Percentiles rank a stretch among this genome's conserved stretches.
These are phyloP conservation scores for Platycheirus albimanus DNA, from an alignment of 2,888 invertebrate genomes.

Conservation along the genomic window DNA sequence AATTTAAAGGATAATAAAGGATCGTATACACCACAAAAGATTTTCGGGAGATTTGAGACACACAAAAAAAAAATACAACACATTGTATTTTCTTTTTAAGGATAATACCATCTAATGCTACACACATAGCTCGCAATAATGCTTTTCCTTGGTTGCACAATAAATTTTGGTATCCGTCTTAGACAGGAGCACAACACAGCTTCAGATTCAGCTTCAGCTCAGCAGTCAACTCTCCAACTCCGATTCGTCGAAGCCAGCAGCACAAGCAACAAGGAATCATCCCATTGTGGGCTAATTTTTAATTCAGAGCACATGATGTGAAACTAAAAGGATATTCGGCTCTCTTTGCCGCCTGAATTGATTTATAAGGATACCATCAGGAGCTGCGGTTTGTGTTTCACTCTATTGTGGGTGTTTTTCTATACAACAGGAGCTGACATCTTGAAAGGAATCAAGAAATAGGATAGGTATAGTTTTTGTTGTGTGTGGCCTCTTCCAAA, in stretches of 20 bases:
- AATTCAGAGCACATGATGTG: slow-evolving; percentile 74
- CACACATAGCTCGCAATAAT: slow-evolving; percentile 26
- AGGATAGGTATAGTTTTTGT: slow-evolving; percentile 6
- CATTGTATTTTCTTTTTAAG: slow-evolving; percentile 61
- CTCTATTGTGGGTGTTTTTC: slow-evolving; percentile 39
- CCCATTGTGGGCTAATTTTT: slow-evolving; percentile 73
- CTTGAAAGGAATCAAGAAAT: slow-evolving; percentile 48
- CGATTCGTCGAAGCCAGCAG: slow-evolving; percentile 19
- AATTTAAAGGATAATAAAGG: slow-evolving; percentile 71
- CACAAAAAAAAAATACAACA: slow-evolving; percentile 19
- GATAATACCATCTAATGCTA: slow-evolving; percentile 55
- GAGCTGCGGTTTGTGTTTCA: slow-evolving; percentile 69
- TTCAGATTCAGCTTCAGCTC: slow-evolving; percentile 9
- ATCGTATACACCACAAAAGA: slow-evolving; percentile 58
- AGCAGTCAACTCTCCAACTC: slow-evolving; percentile 45
- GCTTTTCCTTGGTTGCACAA: slow-evolving; percentile 67
- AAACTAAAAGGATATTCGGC: slow-evolving; percentile 72
- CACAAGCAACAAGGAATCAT: slow-evolving; percentile 48
- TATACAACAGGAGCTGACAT: neutral
- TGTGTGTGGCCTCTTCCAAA: slow-evolving; percentile 6
- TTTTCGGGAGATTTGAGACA: slow-evolving; percentile 43
- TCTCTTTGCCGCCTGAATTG: slow-evolving; percentile 62
- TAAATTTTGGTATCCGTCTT: slow-evolving; percentile 71
- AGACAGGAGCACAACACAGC: slow-evolving; percentile 44
- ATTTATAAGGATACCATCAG: slow-evolving; percentile 74